Evolutionary conservation across 2,888 invertebrate genomes (phyloP).

Genomic region (Boloria selene): DNA sequence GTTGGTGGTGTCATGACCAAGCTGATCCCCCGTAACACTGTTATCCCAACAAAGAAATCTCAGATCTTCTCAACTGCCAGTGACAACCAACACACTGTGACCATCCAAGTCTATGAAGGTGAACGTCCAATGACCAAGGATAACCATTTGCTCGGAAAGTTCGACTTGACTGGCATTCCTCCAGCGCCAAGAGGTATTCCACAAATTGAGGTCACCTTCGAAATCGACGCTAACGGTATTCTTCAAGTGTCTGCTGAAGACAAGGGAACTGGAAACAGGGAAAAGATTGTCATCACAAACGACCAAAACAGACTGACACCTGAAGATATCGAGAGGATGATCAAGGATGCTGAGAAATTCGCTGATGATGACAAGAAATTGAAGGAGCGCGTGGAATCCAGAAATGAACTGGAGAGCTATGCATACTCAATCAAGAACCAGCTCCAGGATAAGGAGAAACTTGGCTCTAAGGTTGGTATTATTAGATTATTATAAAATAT

Average conservation of each 20-base stretch:
- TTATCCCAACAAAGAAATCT: slow-evolving; percentile 99
- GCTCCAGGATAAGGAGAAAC: slow-evolving; percentile 97
- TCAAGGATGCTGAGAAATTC: slow-evolving; percentile 99
- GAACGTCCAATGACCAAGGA: slow-evolving; percentile 99
- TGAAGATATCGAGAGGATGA: slow-evolving; percentile 99
- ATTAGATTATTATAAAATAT: not conserved
- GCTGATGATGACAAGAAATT: slow-evolving; percentile 99
- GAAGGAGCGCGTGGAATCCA: slow-evolving; percentile 96
- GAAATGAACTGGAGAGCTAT: slow-evolving; percentile 98
- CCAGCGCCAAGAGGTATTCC: slow-evolving; percentile 96
- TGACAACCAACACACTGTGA: slow-evolving; percentile 99
- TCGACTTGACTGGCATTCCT: slow-evolving; percentile 98
- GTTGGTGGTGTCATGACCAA: slow-evolving; percentile 99
- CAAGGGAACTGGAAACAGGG: slow-evolving; percentile 99
- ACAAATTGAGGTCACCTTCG: slow-evolving; percentile 97
- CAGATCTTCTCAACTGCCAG: slow-evolving; percentile 99
- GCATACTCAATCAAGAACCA: slow-evolving; percentile 99
- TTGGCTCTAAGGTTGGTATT: slow-evolving; percentile 89
- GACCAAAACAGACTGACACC: slow-evolving; percentile 98
- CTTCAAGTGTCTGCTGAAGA: slow-evolving; percentile 98
- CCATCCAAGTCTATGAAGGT: slow-evolving; percentile 99
- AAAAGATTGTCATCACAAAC: slow-evolving; percentile 99
- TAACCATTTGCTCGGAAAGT: slow-evolving; percentile 98
- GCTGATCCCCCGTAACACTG: slow-evolving; percentile 98
- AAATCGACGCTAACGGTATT: slow-evolving; percentile 97